A percentile compares a stretch with the other conserved stretches of the same genome.
Conservation (phyloP, 2,113 vertebrate species). For the Sapajus apella region DNA sequence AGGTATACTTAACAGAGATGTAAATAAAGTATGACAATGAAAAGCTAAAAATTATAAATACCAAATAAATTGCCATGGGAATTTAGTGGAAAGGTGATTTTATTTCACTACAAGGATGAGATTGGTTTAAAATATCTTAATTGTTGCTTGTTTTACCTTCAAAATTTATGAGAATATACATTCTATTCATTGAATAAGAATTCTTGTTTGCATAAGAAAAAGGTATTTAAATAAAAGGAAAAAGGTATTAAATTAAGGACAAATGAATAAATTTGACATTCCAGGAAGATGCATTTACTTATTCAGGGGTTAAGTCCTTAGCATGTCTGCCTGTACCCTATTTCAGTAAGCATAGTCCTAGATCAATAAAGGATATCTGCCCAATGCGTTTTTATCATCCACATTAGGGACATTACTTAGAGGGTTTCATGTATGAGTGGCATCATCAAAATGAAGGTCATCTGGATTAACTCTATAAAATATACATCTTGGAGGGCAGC, state of each 20-base stretch:
- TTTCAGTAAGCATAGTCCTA: background rate
- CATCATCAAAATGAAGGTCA: background rate
- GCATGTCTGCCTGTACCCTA: background rate
- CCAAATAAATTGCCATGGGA: background rate
- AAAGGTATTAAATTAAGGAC: background rate
- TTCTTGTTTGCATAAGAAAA: constrained; percentile 24
- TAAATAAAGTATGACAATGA: background rate
- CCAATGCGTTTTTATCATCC: background rate
- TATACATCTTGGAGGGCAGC: background rate
- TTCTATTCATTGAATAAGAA: background rate
- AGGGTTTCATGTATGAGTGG: background rate
- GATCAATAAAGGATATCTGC: background rate
- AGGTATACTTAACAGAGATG: background rate
- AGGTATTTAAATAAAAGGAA: background rate
- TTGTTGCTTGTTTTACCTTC: background rate
- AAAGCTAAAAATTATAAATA: background rate
- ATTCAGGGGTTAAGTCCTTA: background rate
- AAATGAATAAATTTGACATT: background rate
- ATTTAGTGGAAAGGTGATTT: background rate
- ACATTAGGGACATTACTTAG: background rate
- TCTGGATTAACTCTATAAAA: background rate
- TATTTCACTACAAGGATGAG: background rate
- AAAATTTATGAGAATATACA: background rate
- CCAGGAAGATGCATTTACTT: background rate
- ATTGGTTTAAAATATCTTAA: constrained; percentile 1